Conservation (phyloP, 2,797 vertebrate species). For the Danio choprae region DNA sequence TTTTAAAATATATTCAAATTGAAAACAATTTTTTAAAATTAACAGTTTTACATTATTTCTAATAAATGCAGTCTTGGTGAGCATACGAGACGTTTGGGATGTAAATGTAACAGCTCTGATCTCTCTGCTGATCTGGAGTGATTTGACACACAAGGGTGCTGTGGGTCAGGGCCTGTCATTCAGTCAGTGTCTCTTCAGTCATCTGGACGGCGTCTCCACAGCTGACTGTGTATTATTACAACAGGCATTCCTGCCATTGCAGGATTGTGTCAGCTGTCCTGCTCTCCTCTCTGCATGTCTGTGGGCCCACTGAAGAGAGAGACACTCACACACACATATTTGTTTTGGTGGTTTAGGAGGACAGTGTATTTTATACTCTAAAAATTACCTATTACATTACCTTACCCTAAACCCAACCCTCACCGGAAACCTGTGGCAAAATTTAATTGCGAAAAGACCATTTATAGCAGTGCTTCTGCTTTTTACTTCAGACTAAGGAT, state of each 20-base stretch:
- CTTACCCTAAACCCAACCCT: no score
- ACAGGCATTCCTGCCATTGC: conserved; percentile 73
- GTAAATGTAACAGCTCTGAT: not conserved
- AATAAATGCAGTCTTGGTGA: not conserved
- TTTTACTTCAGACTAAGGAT: not conserved
- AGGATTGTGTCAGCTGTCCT: conserved; percentile 76
- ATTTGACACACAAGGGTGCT: not conserved
- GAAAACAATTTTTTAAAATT: not conserved
- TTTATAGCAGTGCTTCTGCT: conserved; percentile 7
- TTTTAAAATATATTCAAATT: not conserved
- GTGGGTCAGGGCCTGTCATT: conserved; percentile 14
- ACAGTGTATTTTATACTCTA: no score
- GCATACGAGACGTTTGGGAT: not conserved
- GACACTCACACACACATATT: conserved; percentile 54
- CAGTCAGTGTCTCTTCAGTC: conserved; percentile 32
- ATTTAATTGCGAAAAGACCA: no score
- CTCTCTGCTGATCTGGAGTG: not conserved
- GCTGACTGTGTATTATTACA: conserved; percentile 71
- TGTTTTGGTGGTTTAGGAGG: no score
- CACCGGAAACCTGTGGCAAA: no score
- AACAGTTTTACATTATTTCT: not conserved
- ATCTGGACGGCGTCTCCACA: conserved; percentile 50
- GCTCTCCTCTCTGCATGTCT: conserved; percentile 44
- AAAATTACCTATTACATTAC: no score
- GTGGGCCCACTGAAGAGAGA: conserved; percentile 54